These are phyloP conservation scores for Falcunculus frontatus DNA, from an alignment of 2,113 vertebrate species.

Conservation along the genomic window DNA sequence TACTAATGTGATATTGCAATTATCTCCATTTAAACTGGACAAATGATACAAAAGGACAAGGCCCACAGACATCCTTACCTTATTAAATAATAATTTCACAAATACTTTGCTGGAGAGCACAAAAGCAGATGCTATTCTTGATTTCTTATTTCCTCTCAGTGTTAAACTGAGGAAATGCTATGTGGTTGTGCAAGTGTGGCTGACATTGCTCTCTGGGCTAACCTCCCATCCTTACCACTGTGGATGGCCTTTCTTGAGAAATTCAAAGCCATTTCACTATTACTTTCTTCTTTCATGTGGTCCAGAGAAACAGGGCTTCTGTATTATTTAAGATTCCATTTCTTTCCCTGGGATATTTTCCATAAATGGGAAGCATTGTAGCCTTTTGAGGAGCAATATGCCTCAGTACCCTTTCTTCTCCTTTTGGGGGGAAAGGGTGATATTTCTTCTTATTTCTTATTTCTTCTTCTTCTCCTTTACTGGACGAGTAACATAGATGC, in stretches of 20 bases:
- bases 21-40: not conserved
- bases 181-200: not conserved
- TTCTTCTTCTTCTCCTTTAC: not conserved
- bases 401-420: not conserved
- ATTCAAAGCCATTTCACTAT: not conserved
- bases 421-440: not conserved
- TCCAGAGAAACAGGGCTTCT: not conserved
- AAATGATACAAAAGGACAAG: not conserved
- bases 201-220: not conserved
- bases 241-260: not conserved
- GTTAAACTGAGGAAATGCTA: not conserved
- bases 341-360: not conserved
- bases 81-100: not conserved
- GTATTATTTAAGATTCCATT: not conserved
- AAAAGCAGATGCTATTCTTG: not conserved
- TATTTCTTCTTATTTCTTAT: not conserved
- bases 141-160: not conserved
- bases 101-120: not conserved
- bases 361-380: not conserved
- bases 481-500: not conserved
- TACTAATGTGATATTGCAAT: not conserved
- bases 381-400: not conserved
- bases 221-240: not conserved
- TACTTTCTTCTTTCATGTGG: not conserved
- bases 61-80: not conserved